Evolutionary conservation across 1,140 invertebrate genomes (phyloP).

Genomic region (Mesaphorura yosii): DNA sequence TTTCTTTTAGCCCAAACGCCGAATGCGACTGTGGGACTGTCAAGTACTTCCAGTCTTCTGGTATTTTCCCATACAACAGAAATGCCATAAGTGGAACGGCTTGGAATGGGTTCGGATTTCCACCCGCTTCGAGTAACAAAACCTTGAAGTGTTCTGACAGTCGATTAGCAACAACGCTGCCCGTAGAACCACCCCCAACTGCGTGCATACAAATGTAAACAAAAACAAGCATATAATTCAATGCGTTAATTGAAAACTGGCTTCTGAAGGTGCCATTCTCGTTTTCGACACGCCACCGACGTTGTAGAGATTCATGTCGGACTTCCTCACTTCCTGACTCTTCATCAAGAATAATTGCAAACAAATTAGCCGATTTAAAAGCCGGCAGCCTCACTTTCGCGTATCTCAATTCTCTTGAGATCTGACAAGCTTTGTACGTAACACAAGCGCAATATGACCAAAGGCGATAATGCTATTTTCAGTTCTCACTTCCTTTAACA

Average conservation of each 20-base stretch:
- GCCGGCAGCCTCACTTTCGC: too few species aligned
- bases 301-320: too few species aligned
- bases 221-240: neutral
- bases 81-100: neutral
- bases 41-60: conserved; percentile 16
- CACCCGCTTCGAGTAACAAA: conserved; percentile 4
- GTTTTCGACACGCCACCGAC: too few species aligned
- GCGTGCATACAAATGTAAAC: too few species aligned
- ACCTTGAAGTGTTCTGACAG: conserved; percentile 6
- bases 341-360: too few species aligned
- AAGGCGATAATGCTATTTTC: too few species aligned
- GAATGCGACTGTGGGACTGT: conserved; percentile 17
- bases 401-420: too few species aligned
- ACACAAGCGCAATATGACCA: too few species aligned
- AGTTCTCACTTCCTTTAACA: too few species aligned
- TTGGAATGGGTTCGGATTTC: neutral
- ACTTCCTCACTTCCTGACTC: too few species aligned
- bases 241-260: neutral
- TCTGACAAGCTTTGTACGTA: too few species aligned
- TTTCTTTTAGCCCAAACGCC: conserved; percentile 20
- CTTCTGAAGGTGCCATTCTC: neutral
- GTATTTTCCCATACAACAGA: neutral
- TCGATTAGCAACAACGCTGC: conserved; percentile 1
- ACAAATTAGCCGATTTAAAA: too few species aligned
- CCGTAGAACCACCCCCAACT: conserved; percentile 6